Percentiles rank a stretch among this genome's conserved stretches.
Conservation (phyloP, 2,888 invertebrate species). For the Hirtodrosophila confusa region DNA sequence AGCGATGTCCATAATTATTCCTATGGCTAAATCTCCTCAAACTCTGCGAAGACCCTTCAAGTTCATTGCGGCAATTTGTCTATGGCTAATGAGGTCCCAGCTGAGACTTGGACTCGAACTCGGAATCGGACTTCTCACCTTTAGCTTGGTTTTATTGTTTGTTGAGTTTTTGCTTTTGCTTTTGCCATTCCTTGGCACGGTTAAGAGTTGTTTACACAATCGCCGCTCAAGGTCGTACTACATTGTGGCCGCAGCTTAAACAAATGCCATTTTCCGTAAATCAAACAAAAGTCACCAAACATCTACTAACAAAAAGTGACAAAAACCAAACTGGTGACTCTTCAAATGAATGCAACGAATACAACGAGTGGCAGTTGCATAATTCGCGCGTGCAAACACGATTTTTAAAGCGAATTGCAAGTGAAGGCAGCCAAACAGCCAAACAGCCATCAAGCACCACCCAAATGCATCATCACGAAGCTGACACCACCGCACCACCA, state of each 20-base stretch:
- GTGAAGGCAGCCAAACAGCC: conserved; percentile 14
- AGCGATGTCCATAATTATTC: neutral
- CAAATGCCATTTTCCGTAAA: conserved; percentile 37
- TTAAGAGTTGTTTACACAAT: conserved; percentile 53
- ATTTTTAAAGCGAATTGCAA: conserved; percentile 33
- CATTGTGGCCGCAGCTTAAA: neutral
- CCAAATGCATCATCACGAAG: conserved; percentile 48
- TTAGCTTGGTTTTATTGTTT: conserved; percentile 2
- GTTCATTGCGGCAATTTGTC: conserved; percentile 32
- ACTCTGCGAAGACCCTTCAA: conserved; percentile 22
- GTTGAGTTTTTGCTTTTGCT: neutral
- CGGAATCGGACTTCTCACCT: neutral
- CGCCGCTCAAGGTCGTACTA: conserved; percentile 45
- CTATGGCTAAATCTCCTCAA: neutral
- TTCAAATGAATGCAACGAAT: conserved; percentile 46
- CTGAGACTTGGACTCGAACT: neutral
- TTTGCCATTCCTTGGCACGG: conserved; percentile 50
- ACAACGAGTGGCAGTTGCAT: conserved; percentile 63
- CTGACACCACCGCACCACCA: conserved; percentile 22
- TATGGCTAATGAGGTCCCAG: conserved; percentile 2
- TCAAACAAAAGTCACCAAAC: conserved; percentile 47
- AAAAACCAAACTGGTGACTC: conserved; percentile 33
- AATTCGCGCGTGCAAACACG: conserved; percentile 74
- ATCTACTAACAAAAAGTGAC: conserved; percentile 8
- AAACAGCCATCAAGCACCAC: conserved; percentile 15